Evolutionary conservation across 2,888 invertebrate species (phyloP).

Genomic region (Reticulitermes lucifugus): DNA sequence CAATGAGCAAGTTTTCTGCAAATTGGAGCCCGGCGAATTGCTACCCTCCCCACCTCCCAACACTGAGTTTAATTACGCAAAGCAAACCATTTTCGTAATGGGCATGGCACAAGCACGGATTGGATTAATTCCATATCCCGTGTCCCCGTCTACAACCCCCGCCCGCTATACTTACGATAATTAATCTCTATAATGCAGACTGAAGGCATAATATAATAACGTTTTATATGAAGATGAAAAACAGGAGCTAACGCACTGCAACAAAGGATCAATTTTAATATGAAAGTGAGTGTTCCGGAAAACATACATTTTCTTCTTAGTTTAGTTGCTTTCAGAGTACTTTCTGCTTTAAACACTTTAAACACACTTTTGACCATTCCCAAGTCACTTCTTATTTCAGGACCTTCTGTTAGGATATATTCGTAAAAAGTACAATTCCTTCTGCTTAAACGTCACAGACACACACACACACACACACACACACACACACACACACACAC

Average conservation of each 20-base stretch:
- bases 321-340: background rate
- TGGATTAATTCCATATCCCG: slow-evolving; percentile 50
- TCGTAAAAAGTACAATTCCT: too few species aligned
- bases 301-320: background rate
- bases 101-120: slow-evolving; percentile 49
- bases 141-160: background rate
- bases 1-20: slow-evolving; percentile 39
- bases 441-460: too few species aligned
- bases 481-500: too few species aligned
- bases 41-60: background rate
- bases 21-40: slow-evolving; percentile 24
- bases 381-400: too few species aligned
- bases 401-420: too few species aligned
- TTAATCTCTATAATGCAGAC: slow-evolving; percentile 33
- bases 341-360: too few species aligned
- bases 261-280: slow-evolving; percentile 36
- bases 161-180: slow-evolving; percentile 34
- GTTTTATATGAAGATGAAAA: slow-evolving; percentile 39
- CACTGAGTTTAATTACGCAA: slow-evolving; percentile 53
- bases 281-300: slow-evolving; percentile 19
- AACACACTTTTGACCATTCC: too few species aligned
- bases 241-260: background rate
- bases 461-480: too few species aligned
- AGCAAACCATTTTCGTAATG: slow-evolving; percentile 54
- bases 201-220: slow-evolving; percentile 28